Base-by-base conservation (phyloP, 2,113 vertebrate genomes). In the Triplophysa rosa region DNA sequence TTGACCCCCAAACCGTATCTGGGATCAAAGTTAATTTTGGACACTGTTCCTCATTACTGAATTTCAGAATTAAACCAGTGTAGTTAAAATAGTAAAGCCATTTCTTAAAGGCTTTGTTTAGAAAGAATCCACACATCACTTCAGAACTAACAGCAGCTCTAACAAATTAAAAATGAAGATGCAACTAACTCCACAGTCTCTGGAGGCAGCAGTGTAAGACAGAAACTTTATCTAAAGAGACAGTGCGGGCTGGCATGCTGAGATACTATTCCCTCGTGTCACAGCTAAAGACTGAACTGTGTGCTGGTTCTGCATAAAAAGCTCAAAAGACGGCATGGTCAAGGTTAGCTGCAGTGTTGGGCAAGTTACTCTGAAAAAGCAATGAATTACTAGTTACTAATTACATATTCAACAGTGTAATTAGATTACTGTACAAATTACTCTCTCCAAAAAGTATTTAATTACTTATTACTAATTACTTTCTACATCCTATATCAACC, bases 111-210 rank as follows among this genome's bases (percentile, higher is more conserved):
- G 19, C n/a, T 62, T 56, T 42, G 21, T 74, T 24, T 10, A 61
- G 33, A 26, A 45, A 12, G 37, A 74, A 45, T 9, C 37, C 19
- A 74, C 37, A 74, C 24, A 33, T 56, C 33, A 45, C 56, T 40
- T 74, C n/a, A 4, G 26, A 72, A 79, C 37, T 67, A 23, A 74
- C 13, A 47, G 71, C 69, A 76, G 64, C 63, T 26, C 52, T 37
- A 72, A 4, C 45, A 71, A 77, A 71, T 83, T 8, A 72, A 75
- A n/a, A 77, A 83, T 66, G 66, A 80, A 63, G 42, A 67, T 37
- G 67, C 47, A 70, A 67, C 70, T 67, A 80, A 71, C 54, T 45
- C 47, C 16, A 1, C 33, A 29, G 79, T 80, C 70, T 67, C 23
- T n/a, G 1, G 37, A n/a, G 67, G 74, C 21, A 52, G 61, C n/a